These are phyloP conservation scores for Eufriesea mexicana DNA, from an alignment of 1,140 invertebrate species.

Conservation along the genomic window DNA sequence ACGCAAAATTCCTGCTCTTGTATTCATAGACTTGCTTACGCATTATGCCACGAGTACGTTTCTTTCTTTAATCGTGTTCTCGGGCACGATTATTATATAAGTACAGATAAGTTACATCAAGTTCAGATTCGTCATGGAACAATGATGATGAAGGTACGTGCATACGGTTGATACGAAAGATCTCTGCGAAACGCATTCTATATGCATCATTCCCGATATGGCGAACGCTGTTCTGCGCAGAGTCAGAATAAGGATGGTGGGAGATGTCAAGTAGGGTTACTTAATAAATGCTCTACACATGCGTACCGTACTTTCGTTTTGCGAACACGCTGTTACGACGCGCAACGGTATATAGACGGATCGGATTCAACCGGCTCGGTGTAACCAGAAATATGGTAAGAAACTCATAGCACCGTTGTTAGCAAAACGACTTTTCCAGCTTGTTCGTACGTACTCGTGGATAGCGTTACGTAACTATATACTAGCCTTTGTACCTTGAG, in stretches of 20 bases:
- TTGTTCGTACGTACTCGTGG: too few relatives aligned
- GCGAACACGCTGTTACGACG: not conserved
- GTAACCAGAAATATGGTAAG: conserved; percentile 23
- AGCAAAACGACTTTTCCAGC: too few relatives aligned
- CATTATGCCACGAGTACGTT: too few relatives aligned
- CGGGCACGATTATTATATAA: conserved; percentile 6
- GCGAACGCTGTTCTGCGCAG: conserved; percentile 23
- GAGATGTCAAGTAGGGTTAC: conserved; percentile 12
- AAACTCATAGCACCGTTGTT: not conserved
- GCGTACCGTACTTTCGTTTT: not conserved
- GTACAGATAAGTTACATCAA: not conserved
- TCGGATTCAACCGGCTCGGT: too few relatives aligned
- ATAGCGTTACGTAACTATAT: not conserved
- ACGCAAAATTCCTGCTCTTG: not conserved
- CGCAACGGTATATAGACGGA: not conserved
- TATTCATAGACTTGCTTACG: not conserved
- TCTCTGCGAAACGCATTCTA: not conserved
- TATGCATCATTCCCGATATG: not conserved
- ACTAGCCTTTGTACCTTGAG: not conserved
- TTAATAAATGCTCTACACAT: conserved; percentile 16
- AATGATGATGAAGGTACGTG: not conserved
- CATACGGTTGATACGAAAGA: not conserved
- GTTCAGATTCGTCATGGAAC: not conserved
- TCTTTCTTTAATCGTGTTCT: not conserved
- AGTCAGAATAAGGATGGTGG: conserved; percentile 12